Conservation (phyloP, 2,113 vertebrate genomes). For the Gambusia affinis region DNA sequence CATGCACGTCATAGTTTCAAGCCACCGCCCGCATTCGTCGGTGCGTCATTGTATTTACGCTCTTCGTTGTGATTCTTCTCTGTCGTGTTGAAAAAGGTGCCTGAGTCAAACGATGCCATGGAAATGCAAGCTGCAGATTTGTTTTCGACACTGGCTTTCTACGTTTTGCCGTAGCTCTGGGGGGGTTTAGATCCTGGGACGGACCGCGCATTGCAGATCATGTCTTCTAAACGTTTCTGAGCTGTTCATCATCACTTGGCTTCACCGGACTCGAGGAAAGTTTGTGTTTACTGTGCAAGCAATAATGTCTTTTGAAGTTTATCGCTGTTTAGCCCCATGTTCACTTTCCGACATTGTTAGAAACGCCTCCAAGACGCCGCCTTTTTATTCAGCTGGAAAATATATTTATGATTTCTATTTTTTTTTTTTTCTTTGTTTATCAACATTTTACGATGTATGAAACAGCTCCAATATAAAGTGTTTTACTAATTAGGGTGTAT, state of each 20-base stretch:
- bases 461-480: neutral
- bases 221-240: neutral
- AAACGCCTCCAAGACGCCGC: neutral
- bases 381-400: neutral
- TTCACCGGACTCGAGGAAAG: neutral
- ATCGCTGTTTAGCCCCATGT: neutral
- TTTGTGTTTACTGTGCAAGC: neutral
- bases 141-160: neutral
- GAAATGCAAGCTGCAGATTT: neutral
- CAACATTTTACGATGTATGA: neutral
- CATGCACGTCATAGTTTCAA: slow-evolving; percentile 16
- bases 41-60: neutral
- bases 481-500: neutral
- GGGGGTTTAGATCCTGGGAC: neutral
- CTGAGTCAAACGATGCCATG: neutral
- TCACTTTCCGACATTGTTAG: neutral
- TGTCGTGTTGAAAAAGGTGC: neutral
- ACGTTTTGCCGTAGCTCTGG: neutral
- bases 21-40: neutral
- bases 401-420: too few relatives aligned
- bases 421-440: neutral
- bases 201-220: neutral
- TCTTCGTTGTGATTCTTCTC: neutral
- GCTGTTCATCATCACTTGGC: neutral
- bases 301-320: neutral